These are phyloP conservation scores for Lingula anatina DNA, from an alignment of 2,888 invertebrate genomes.

Conservation along the genomic window DNA sequence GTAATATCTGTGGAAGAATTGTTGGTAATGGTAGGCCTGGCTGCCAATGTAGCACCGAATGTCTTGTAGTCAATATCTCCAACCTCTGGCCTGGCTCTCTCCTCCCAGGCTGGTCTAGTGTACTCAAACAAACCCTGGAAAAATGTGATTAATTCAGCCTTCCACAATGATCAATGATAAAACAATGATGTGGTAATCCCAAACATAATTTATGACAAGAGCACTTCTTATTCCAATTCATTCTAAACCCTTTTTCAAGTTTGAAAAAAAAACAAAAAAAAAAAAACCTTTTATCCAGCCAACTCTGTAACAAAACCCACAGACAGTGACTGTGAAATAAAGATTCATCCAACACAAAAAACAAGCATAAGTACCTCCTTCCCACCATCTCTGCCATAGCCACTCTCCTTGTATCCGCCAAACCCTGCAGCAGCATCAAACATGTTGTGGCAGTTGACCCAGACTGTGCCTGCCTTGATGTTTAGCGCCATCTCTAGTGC, in stretches of 20 bases:
- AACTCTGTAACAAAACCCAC: too few species aligned
- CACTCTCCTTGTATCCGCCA: constrained; percentile 56
- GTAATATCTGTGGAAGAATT: too few species aligned
- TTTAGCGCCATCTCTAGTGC: constrained; percentile 57
- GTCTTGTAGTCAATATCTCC: constrained; percentile 28
- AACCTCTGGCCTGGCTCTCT: constrained; percentile 17
- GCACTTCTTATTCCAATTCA: too few species aligned
- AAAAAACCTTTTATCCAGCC: too few species aligned
- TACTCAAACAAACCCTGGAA: constrained; percentile 47
- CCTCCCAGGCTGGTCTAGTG: constrained; percentile 41
- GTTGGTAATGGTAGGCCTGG: not conserved
- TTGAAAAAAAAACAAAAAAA: too few species aligned
- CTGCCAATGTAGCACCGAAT: constrained; percentile 33
- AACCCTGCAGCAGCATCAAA: constrained; percentile 56
- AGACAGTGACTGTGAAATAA: not conserved
- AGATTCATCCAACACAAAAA: not conserved
- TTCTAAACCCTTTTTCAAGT: too few species aligned
- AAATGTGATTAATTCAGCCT: too few species aligned
- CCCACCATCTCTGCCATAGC: constrained; percentile 56
- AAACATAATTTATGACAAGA: too few species aligned
- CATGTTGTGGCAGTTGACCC: constrained; percentile 58
- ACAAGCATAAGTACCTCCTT: constrained; percentile 47
- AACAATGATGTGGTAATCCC: too few species aligned
- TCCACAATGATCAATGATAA: too few species aligned
- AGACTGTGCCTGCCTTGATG: constrained; percentile 57